phyloP scores from a whole-genome alignment of 2,113 vertebrate species.

The Phrynosoma platyrhinos region DNA sequence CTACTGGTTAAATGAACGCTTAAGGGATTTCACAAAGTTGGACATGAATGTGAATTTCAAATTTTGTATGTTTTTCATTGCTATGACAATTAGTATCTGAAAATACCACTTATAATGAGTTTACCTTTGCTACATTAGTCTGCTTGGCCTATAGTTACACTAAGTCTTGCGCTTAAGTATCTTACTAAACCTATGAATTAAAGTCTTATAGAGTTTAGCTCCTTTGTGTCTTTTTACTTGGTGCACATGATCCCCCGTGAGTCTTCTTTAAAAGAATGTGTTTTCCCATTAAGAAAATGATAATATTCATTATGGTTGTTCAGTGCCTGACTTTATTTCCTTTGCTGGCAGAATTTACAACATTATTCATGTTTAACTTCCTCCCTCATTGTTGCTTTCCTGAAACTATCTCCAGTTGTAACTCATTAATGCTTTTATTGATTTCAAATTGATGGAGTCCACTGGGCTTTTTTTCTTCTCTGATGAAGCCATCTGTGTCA shows the following conservation, averaged over 20 bases:
- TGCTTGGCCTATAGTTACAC: conserved; percentile 3
- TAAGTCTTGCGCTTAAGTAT: conserved; percentile 28
- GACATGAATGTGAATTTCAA: conserved; percentile 6
- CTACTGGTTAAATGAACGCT: conserved; percentile 28
- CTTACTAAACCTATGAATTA: conserved; percentile 33
- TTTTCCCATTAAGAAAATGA: conserved; percentile 17
- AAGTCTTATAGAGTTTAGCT: conserved; percentile 1
- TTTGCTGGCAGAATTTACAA: conserved; percentile 3
- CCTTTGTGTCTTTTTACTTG: conserved; percentile 19
- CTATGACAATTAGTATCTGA: conserved; percentile 21
- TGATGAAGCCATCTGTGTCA: conserved; percentile 5
- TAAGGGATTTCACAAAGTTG: conserved; percentile 18
- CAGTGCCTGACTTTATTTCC: conserved; percentile 28
- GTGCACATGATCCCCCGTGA: not conserved
- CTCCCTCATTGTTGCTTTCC: conserved; percentile 20
- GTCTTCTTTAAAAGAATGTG: not conserved
- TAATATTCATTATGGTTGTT: conserved; percentile 27
- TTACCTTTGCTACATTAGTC: conserved; percentile 32
- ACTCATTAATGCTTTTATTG: conserved; percentile 13
- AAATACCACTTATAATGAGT: conserved; percentile 27
- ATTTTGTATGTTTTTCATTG: conserved; percentile 26
- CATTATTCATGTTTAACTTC: conserved; percentile 18
- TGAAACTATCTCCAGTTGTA: conserved; percentile 15
- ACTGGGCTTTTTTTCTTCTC: conserved; percentile 11
- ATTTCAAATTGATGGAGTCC: conserved; percentile 31